Base-by-base conservation (phyloP, 1,140 invertebrate genomes). In the Papilio aristodemus region DNA sequence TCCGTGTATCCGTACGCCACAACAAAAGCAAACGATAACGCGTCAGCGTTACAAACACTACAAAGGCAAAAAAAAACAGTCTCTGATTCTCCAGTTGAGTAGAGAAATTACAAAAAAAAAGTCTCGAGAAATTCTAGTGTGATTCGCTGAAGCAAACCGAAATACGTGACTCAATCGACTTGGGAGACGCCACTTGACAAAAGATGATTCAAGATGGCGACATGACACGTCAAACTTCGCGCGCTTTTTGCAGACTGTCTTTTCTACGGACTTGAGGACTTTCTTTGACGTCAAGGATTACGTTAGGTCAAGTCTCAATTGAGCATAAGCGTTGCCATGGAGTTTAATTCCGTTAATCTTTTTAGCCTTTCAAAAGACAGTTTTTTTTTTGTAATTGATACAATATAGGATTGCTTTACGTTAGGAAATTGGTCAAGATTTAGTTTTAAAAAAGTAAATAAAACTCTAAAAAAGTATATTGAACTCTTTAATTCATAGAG, bases 121-220 rank as follows among this genome's bases (percentile, higher is more conserved):
- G 36, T 11, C 59, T 19, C 36, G 36, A 62, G 57, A 70, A 63
- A 71, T 79, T 75, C 72, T 36, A 74, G 72, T 78, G 64, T 70
- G 75, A 81, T 84, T 86, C 79, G 78, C 78, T 78, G 78, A 80
- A 80, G 76, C 75, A 81, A 81, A 77, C 75, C 70, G 69, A 78
- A 81, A 81, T 83, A 84, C 82, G 84, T 86, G 84, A 83, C 78
- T 77, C 72, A 62, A 78, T 84, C 76, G 79, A 80, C 74, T 64
- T 83, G 74, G 71, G 72, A 74, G 75, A 76, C 75, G 74, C 17
- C 77, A 73, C 72, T 77, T 73, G 71, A 75, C 73, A 79, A 76
- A 82, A 76, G 78, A 83, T 77, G 74, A 73, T 72, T 78, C 76
- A 83, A 81, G 71, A 81, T 80, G 80, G 78, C 79, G 80, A 78